Evolutionary conservation across 2,888 invertebrate species (phyloP).

Genomic region (Nezara viridula): DNA sequence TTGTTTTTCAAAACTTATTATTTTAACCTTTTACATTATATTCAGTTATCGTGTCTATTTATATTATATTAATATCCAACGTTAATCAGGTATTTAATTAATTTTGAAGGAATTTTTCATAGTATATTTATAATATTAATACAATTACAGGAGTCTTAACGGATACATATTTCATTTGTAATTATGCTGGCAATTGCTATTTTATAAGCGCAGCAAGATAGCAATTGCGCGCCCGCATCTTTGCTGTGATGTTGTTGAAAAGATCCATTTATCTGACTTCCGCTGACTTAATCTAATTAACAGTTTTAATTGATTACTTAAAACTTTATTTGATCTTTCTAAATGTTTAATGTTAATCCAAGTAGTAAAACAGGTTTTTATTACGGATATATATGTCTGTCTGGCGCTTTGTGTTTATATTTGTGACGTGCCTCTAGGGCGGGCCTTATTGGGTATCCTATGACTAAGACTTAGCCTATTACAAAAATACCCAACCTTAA

Average conservation of each 20-base stretch:
- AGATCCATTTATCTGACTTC: neutral
- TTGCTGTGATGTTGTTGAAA: neutral
- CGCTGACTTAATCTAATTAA: neutral
- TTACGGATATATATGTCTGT: neutral
- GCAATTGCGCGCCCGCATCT: neutral
- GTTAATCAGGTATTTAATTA: too few species aligned
- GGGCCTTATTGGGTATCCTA: neutral
- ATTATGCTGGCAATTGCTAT: neutral
- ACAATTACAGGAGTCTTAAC: too few species aligned
- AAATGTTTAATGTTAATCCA: too few species aligned
- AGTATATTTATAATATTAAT: too few species aligned
- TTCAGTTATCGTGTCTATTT: too few species aligned
- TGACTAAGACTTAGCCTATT: constrained; percentile 1
- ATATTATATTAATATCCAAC: too few species aligned
- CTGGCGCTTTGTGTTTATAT: neutral
- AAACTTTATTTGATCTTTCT: neutral
- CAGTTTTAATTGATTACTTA: neutral
- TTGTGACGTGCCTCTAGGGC: neutral
- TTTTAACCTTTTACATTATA: too few species aligned
- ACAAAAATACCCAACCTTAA: constrained; percentile 28
- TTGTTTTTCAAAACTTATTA: too few species aligned
- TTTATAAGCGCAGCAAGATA: neutral
- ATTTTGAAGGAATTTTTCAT: too few species aligned
- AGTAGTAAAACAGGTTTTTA: too few species aligned
- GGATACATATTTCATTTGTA: too few species aligned